Base-by-base conservation (phyloP, 2,888 invertebrate genomes). In the Dermolepida albohirtum region DNA sequence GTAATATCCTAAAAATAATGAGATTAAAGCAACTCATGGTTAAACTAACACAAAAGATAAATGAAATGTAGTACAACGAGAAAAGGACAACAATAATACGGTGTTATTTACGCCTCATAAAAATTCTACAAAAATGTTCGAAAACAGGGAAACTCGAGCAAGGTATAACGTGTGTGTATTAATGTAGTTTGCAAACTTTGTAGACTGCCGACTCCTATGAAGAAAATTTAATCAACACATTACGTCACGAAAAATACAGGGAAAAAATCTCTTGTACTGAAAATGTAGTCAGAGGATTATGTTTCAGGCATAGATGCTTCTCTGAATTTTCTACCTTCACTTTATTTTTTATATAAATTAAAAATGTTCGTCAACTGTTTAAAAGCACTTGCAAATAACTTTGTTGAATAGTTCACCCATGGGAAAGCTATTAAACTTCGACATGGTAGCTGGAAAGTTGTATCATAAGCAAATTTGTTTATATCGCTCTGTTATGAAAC, bases 91-190 rank as follows among this genome's bases (percentile, higher is more conserved):
- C 34, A 54, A 54, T 7, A 34, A 52, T 14, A 52, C 52, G 52
- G 52, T 54, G 39, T 54, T 54, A 39, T 54, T 54, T 54, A 54
- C 52, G n/a, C 52, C 39, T 54, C 16, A 54, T 54, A 54, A 54
- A 27, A 39, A 54, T 54, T 54, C 52, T 17, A 14, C 14, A 27
- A 39, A 16, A 54, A 54, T 54, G 39, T 54, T 39, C 52, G 39
- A 34, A 54, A 14, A 10, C 52, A 6, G 17, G 11, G 39, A 39
- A 34, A 39, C 39, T 54, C 52, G 2, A n/a, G 39, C 14, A 12
- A 54, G 52, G 52, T 54, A 54, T 39, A 40, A 39, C 39, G 16
- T 17, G 52, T 54, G 52, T 54, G 52, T 54, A 54, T 54, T 54
- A 54, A 54, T 39, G 52, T 14, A 54, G 52, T 54, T 54, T 54